A percentile compares a stretch with the other conserved stretches of the same genome.
Evolutionary conservation across 2,113 vertebrate species (phyloP).

Genomic region (Fregata magnificens): DNA sequence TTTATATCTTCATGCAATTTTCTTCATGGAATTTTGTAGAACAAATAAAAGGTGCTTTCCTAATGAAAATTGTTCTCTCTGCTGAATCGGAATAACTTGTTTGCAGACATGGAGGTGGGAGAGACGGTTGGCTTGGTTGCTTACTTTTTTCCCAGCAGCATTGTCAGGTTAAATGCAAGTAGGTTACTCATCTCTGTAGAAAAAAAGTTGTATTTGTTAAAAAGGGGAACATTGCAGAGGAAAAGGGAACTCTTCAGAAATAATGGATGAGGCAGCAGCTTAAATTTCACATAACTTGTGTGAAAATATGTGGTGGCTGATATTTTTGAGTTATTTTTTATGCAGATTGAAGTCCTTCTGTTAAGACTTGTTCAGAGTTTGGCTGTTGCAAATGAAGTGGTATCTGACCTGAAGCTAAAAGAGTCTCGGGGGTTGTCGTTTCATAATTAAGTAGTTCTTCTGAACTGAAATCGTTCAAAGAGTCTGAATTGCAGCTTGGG

Average conservation of each 20-base stretch:
- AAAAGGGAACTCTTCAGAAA: not conserved
- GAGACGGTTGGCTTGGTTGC: not conserved
- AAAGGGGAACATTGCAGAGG: not conserved
- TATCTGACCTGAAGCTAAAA: not conserved
- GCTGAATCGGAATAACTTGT: not conserved
- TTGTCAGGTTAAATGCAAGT: not conserved
- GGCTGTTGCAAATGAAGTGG: not conserved
- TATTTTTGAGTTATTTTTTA: not conserved
- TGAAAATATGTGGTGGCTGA: not conserved
- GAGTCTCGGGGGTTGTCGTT: not conserved
- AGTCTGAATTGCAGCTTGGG: not conserved
- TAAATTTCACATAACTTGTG: not conserved
- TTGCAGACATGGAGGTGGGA: not conserved
- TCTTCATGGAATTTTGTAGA: not conserved
- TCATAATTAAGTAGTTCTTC: not conserved
- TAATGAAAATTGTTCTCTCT: not conserved
- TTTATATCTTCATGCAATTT: fast-evolving
- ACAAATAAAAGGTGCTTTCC: not conserved
- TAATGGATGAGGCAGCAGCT: not conserved
- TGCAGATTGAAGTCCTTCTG: not conserved
- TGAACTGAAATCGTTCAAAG: not conserved
- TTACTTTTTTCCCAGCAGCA: not conserved
- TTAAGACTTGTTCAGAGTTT: not conserved
- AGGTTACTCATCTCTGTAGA: not conserved
- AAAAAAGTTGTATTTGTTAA: not conserved